Evolutionary conservation across 2,113 vertebrate species (phyloP).

Genomic region (Nibea albiflora): DNA sequence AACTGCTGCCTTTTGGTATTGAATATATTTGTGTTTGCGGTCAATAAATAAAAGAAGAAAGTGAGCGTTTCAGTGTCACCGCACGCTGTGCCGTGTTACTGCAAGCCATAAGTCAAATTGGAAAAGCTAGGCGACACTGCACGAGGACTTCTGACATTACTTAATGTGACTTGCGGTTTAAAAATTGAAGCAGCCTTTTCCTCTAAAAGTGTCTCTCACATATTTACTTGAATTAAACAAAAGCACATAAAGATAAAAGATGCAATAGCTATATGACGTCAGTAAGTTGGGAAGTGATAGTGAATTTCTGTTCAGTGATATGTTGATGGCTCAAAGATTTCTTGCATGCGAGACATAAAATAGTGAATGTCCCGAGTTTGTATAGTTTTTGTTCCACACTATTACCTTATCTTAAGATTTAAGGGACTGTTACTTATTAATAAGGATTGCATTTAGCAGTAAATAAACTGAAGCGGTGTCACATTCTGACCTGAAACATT

Average conservation of each 20-base stretch:
- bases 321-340: background rate
- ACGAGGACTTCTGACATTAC: conserved; percentile 17
- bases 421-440: background rate
- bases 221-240: conserved; percentile 21
- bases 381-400: background rate
- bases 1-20: background rate
- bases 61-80: background rate
- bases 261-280: conserved; percentile 23
- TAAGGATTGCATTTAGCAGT: background rate
- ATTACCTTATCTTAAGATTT: background rate
- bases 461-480: background rate
- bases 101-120: background rate
- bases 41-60: background rate
- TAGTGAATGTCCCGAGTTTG: background rate
- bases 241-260: conserved; percentile 28
- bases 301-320: background rate
- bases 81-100: background rate
- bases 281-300: conserved; percentile 1
- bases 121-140: background rate
- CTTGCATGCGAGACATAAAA: background rate
- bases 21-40: background rate
- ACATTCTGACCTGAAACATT: conserved; percentile 94
- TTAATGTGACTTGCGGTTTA: conserved; percentile 34
- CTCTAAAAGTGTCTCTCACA: conserved; percentile 42
- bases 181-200: conserved; percentile 39